Percentiles rank a stretch among this genome's conserved stretches.
These are phyloP conservation scores for Stegophylla sp. DNA, from an alignment of 2,888 invertebrate genomes.

Conservation along the genomic window DNA sequence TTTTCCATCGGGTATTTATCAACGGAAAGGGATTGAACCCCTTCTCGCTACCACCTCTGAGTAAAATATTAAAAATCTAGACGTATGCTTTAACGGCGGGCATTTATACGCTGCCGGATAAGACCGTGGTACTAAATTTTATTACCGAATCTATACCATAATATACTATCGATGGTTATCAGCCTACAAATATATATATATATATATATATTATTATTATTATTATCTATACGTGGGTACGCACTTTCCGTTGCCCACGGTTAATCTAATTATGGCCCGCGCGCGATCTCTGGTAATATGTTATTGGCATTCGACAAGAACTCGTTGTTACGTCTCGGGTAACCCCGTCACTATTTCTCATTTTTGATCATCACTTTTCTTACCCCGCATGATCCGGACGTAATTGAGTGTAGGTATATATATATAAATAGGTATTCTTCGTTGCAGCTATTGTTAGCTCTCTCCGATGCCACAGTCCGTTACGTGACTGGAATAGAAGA, in stretches of 20 bases:
- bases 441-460: conserved; percentile 1
- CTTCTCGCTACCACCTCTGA: too few species aligned
- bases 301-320: neutral
- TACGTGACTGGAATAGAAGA: too few species aligned
- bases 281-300: neutral
- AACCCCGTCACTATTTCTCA: conserved; percentile 7
- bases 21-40: too few species aligned
- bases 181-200: too few species aligned
- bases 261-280: conserved; percentile 29
- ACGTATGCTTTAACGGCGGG: too few species aligned
- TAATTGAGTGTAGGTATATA: conserved; percentile 13
- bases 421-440: neutral
- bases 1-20: too few species aligned
- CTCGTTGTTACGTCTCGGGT: neutral
- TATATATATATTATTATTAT: neutral
- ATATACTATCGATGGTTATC: neutral
- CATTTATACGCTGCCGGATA: too few species aligned
- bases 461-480: neutral
- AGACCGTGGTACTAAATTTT: conserved; percentile 12
- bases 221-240: neutral
- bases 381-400: neutral
- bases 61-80: too few species aligned
- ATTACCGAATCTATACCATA: neutral
- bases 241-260: neutral
- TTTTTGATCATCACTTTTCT: conserved; percentile 37